These are phyloP conservation scores for Actinemys pallida DNA, from an alignment of 2,113 vertebrate species.

Conservation along the genomic window DNA sequence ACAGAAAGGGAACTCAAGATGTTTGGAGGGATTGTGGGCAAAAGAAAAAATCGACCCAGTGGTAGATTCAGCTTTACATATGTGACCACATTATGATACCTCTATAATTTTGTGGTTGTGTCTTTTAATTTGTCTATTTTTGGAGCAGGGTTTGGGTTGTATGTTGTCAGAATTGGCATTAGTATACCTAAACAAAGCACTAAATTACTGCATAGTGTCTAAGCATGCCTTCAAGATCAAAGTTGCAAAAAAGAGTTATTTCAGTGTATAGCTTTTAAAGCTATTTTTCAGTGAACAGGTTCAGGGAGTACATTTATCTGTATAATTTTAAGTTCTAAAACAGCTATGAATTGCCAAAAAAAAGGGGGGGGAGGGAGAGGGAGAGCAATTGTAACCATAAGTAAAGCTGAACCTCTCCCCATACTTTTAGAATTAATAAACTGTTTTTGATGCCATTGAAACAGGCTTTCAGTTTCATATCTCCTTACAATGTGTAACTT, in stretches of 20 bases:
- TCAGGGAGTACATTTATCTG: neutral
- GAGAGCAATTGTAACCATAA: neutral
- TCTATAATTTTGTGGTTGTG: neutral
- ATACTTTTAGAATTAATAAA: neutral
- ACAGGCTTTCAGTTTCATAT: neutral
- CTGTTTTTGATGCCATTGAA: neutral
- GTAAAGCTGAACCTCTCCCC: neutral
- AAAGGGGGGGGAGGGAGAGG: neutral
- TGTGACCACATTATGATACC: neutral
- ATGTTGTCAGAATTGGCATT: neutral
- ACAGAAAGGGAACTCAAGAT: neutral
- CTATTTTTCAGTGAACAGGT: neutral
- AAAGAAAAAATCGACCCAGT: neutral
- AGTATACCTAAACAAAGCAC: neutral
- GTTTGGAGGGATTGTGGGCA: neutral
- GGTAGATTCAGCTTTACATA: accelerated
- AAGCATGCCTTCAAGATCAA: neutral
- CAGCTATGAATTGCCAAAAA: neutral
- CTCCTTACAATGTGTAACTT: neutral
- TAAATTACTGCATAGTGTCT: accelerated
- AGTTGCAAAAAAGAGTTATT: neutral
- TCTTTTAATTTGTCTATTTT: neutral
- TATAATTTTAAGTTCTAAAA: neutral
- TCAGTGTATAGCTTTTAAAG: neutral
- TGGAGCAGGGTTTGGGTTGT: neutral